Base-by-base conservation (phyloP, 2,797 vertebrate genomes). In the Malacoraja senta region DNA sequence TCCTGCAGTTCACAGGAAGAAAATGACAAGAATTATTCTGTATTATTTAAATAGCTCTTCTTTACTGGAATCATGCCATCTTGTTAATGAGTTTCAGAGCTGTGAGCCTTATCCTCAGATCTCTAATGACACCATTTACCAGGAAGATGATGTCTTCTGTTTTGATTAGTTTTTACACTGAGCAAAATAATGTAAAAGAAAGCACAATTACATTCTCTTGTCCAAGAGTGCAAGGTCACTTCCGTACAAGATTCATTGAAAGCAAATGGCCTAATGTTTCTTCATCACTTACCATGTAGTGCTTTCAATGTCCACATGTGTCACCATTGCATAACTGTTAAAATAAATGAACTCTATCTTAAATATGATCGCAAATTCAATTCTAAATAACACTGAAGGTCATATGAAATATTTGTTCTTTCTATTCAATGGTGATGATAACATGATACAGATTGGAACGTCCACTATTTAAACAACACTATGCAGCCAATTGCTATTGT, bases 41-140 rank as follows among this genome's bases (percentile, higher is more conserved):
- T 76, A 76, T 92, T 74, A 92, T 92, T 92, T 76, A 74, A 92
- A 92, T 92, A 74, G 71, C 90, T 92, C 90, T 53, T 92, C 90
- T 74, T 44, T 91, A 21, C 26, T 92, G 90, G 90, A 92, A 92
- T 53, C 35, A 12, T 92, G 71, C 90, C 71, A 92, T 92, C 38
- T 53, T 92, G 90, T 92, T 92, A 92, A 92, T 92, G 90, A 92
- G 90, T 92, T 92, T 92, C 90, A n/a, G 72, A 92, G 90, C 71
- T 74, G 71, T n/a, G 24, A 74, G 71, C 44, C 90, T 92, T 92
- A 76, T 92, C 90, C 71, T 26, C 90, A 35, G 35, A 76, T 92
- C 71, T 92, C 90, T 92, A 74, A 92, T 92, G 90, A 71, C 90
- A 92, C 90, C 72, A 76, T 76, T 92, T 92, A 92, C 90, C 90